Base-by-base conservation (phyloP, 2,888 invertebrate genomes). In the Athalia circularis region DNA sequence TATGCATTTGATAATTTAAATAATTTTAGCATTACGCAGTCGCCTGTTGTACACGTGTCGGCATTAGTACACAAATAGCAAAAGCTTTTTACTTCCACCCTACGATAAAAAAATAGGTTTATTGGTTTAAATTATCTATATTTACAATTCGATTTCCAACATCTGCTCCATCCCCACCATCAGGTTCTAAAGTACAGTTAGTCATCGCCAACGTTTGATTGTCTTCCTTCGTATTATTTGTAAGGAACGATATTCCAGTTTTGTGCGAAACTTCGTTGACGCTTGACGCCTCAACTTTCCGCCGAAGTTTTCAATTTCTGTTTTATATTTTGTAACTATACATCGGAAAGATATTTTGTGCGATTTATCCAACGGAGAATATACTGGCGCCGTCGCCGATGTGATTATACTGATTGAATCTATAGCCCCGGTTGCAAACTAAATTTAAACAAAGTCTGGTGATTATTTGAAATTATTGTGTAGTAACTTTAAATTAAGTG, bases 121-220 rank as follows among this genome's bases (percentile, higher is more conserved):
- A 79, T 81, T 79, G 77, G 81, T 77, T 65, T 79, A 80, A 81
- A 83, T 82, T 80, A 81, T 83, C 80, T 48, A 74, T 79, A 79
- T 81, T 82, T 83, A 81, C 81, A 79, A 83, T 81, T 81, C 79
- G 81, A 70, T 57, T 78, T 72, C 54, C 74, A 78, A 64, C 78
- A 78, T 78, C 72, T 78, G 72, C 78, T 72, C 13, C 77, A 52
- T 70, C 76, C 57, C 74, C 74, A 74, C 79, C 70, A 62, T 47
- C 72, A 45, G 57, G 68, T 77, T 81, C 76, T 78, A 77, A 80
- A 80, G 80, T 80, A 79, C 80, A 79, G 64, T 65, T 59, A 64
- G 15, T 61, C 75, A 64, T 62, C 3, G 7, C 29, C 50, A 43
- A 62, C 75, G 75, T 75, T 64, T 11, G 50, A 62, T 62, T 62